Evolutionary conservation across 2,797 vertebrate genomes (phyloP), one percentile per base, ranked within the genome.

Genomic region (Smutsia gigantea): DNA sequence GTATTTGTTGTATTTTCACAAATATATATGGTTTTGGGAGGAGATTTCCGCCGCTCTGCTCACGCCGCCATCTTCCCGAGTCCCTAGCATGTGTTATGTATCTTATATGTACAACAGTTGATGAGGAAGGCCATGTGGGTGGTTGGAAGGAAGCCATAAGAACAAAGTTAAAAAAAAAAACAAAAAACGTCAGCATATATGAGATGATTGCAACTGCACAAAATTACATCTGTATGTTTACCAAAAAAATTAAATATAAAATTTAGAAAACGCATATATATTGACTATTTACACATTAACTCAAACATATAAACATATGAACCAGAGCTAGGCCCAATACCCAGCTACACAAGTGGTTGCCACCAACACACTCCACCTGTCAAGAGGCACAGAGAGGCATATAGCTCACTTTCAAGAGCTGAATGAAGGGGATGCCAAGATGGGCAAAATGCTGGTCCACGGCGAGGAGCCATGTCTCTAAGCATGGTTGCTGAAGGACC

Each of bases 181-280:
- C 2, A 27, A 74, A 18, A 72, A 64, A 1, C 1, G 3, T 6
- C 17, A 46, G 49, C 42, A 83, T 29, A n/a, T 7, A 59, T 1
- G 34, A 13, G 49, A 75, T 27, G 14, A 66, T 12, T 61, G 12
- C 8, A 74, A 71, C 34, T 63, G 21, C 83, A 51, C 11, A 87
- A 64, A 95, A 78, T 37, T 17, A 18, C 18, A 14, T 51, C 1
- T 31, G 34, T n/a, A 15, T 34, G 64, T 59, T 77, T 29, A 34
- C n/a, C 49, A 86, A 91, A 25, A 93, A 96, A 94, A 74, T 37
- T 81, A 55, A 86, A 87, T 46, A 71, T 64, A 75, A 74, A 87
- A 59, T 78, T 84, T 53, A 71, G 53, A 94, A 95, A 97, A 53
- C 6, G 39, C 1, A 12, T 21, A 34, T 7, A 57, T 2, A 86